Base-by-base conservation (phyloP, 1,140 invertebrate species). In the Drosophila sproati region DNA sequence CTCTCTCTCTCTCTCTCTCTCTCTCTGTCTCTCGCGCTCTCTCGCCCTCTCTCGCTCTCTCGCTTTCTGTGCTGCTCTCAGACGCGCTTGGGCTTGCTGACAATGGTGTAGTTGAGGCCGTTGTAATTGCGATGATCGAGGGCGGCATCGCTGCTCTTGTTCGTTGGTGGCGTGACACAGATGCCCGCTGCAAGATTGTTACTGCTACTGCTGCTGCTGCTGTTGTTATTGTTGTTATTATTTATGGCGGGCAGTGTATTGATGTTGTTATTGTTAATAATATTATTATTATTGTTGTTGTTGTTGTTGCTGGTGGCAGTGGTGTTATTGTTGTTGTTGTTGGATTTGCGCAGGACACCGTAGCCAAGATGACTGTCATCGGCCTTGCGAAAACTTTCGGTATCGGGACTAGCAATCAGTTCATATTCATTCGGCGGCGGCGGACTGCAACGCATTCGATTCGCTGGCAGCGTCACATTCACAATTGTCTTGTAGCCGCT, bases 291-390 rank as follows among this genome's bases (percentile, higher is more conserved):
- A 32, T 32, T 55, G 39, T 55, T 71, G 41, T 55, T 62, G 20
- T 51, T 77, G 50, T 61, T 83, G 48, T 63, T 81, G 54, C 50
- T 81, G 60, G 47, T 75, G 62, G 56, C 63, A 31, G 59, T 75
- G 37, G 70, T 76, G 37, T 37, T 61, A 32, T 10, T 55, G n/a
- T 43, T 66, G 7, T 92, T 92, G 69, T 91, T 93, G 45, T 93
- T 93, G 59, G 95, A 94, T 91, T 96, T 97, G 50, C 96, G 93
- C 12, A 97, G 95, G 76, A 96, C 94, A 5, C 96, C 96, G 89
- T 97, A 97, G 3, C 96, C 96, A 70, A 95, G 94, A 93, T 96
- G 95, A 72, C 95, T 96, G 91, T 97, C 96, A 91, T 97, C 96
- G 35, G 96, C 96, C 72, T 95, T 92, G 77, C 96, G 94, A 62